These are phyloP conservation scores for Platyscapa corneri DNA, from an alignment of 1,140 invertebrate genomes.

Conservation along the genomic window DNA sequence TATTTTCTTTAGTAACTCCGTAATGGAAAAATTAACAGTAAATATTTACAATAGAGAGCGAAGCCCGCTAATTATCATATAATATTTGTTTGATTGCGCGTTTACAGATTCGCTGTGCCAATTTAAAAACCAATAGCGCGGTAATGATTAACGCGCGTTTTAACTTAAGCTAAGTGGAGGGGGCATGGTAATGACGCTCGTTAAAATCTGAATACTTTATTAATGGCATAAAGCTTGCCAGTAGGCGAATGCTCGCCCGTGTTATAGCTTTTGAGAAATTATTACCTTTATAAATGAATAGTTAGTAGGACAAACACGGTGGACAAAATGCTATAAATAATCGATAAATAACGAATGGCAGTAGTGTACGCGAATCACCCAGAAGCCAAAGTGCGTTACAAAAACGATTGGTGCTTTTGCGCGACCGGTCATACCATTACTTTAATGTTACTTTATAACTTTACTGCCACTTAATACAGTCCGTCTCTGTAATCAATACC, in stretches of 20 bases:
- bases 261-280: constrained; percentile 17
- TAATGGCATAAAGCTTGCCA: constrained; percentile 28
- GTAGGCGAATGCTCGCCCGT: background rate
- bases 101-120: background rate
- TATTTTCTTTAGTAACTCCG: background rate
- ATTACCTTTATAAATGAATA: constrained; percentile 43
- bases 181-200: background rate
- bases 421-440: constrained; percentile 36
- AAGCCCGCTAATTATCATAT: background rate
- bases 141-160: constrained; percentile 21
- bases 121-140: constrained; percentile 6
- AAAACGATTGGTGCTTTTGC: constrained; percentile 37
- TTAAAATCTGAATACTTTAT: constrained; percentile 37
- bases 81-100: background rate
- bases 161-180: background rate
- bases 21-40: too few relatives aligned
- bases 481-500: constrained; percentile 48
- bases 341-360: constrained; percentile 30
- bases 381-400: constrained; percentile 10
- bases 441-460: constrained; percentile 50
- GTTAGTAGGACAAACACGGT: constrained; percentile 23
- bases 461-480: constrained; percentile 50
- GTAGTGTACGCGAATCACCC: background rate
- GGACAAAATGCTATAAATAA: constrained; percentile 41
- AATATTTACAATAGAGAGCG: too few relatives aligned